These are phyloP conservation scores for Limenitis camilla DNA, from an alignment of 2,888 invertebrate species.

Conservation along the genomic window DNA sequence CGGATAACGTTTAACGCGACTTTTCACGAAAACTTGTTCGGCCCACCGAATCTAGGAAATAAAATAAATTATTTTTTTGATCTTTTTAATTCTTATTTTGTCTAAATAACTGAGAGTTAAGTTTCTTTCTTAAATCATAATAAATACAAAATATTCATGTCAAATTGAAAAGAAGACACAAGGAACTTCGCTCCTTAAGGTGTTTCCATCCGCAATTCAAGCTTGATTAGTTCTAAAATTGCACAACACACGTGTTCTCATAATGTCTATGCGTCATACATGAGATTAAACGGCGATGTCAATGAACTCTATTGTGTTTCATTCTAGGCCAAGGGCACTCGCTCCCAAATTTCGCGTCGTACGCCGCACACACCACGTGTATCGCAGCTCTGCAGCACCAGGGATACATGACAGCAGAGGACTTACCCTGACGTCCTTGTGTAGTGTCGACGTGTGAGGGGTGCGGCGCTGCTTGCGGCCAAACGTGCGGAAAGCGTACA, in stretches of 20 bases:
- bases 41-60: conserved; percentile 77
- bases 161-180: too few relatives aligned
- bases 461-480: conserved; percentile 75
- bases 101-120: too few relatives aligned
- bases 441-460: conserved; percentile 67
- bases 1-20: conserved; percentile 75
- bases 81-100: too few relatives aligned
- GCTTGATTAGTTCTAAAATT: too few relatives aligned
- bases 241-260: not conserved
- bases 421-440: conserved; percentile 76
- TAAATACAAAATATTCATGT: too few relatives aligned
- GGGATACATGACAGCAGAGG: conserved; percentile 32
- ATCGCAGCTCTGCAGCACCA: conserved; percentile 41
- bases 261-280: not conserved
- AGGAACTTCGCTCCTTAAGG: too few relatives aligned
- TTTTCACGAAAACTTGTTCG: conserved; percentile 78
- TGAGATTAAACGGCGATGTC: too few relatives aligned
- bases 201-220: too few relatives aligned
- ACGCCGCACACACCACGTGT: conserved; percentile 38
- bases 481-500: conserved; percentile 78
- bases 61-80: not conserved
- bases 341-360: conserved; percentile 7
- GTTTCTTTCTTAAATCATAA: too few relatives aligned
- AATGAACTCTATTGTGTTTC: not conserved
- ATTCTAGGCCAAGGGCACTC: conserved; percentile 5